A percentile compares a stretch with the other conserved stretches of the same genome.
phyloP scores from a whole-genome alignment of 1,140 invertebrate species.

The Drosophila elegans region DNA sequence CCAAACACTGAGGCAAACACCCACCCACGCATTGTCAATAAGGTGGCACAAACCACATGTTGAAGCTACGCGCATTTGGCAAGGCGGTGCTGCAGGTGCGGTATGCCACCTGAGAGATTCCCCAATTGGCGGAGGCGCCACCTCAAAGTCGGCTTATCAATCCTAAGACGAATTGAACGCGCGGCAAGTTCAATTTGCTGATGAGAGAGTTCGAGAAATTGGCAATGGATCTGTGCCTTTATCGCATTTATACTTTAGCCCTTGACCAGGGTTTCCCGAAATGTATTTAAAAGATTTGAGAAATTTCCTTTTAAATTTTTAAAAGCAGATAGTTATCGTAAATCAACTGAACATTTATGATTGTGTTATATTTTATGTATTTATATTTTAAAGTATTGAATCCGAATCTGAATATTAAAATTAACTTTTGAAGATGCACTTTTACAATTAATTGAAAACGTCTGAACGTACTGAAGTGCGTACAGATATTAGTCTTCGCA shows the following conservation, averaged over 20 bases:
- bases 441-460: too few species aligned
- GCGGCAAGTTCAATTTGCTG: conserved; percentile 36
- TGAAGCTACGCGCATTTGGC: conserved; percentile 77
- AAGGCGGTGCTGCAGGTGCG: conserved; percentile 29
- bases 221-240: neutral
- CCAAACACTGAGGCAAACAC: conserved; percentile 15
- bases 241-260: neutral
- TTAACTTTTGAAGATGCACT: neutral
- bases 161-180: conserved; percentile 31
- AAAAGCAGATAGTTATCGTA: too few species aligned
- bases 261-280: neutral
- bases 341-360: too few species aligned
- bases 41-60: conserved; percentile 70
- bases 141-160: conserved; percentile 43
- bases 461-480: too few species aligned
- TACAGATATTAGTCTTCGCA: too few species aligned
- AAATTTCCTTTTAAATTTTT: neutral
- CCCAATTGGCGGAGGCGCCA: conserved; percentile 34
- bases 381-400: too few species aligned
- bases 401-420: neutral
- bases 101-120: conserved; percentile 60
- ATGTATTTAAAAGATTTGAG: neutral
- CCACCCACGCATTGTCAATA: conserved; percentile 52
- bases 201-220: conserved; percentile 16
- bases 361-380: too few species aligned